phyloP scores from a whole-genome alignment of 2,797 vertebrate genomes.

The Cossypha dichroa region DNA sequence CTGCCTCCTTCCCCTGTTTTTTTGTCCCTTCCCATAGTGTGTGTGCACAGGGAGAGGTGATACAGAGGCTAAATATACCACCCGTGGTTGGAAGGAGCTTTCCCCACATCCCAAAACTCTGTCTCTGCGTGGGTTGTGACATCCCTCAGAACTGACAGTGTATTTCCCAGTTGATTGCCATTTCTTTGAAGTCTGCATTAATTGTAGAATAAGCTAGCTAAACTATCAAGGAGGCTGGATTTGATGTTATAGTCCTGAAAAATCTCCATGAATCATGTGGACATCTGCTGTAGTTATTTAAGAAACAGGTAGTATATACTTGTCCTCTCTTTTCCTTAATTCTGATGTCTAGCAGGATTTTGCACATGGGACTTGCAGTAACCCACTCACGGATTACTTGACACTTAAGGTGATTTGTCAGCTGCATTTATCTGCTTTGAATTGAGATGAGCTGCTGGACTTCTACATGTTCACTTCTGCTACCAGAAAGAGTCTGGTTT shows the following conservation, averaged over 20 bases:
- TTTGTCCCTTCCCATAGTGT: background rate
- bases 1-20: background rate
- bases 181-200: slow-evolving; percentile 16
- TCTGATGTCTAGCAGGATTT: slow-evolving; percentile 4
- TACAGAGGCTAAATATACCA: background rate
- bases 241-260: background rate
- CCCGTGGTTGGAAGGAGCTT: background rate
- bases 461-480: background rate
- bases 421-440: background rate
- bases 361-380: background rate
- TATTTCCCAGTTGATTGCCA: background rate
- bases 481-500: background rate
- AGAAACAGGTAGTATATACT: background rate
- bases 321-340: background rate
- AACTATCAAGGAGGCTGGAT: background rate
- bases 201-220: background rate
- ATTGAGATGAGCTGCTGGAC: background rate
- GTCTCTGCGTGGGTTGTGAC: background rate
- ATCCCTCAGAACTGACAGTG: background rate
- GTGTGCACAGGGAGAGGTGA: background rate
- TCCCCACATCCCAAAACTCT: background rate
- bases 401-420: background rate
- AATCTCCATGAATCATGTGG: background rate
- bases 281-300: background rate
- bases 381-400: slow-evolving; percentile 4